Conservation (phyloP, 2,888 invertebrate genomes). For the Drosophila colorata region DNA sequence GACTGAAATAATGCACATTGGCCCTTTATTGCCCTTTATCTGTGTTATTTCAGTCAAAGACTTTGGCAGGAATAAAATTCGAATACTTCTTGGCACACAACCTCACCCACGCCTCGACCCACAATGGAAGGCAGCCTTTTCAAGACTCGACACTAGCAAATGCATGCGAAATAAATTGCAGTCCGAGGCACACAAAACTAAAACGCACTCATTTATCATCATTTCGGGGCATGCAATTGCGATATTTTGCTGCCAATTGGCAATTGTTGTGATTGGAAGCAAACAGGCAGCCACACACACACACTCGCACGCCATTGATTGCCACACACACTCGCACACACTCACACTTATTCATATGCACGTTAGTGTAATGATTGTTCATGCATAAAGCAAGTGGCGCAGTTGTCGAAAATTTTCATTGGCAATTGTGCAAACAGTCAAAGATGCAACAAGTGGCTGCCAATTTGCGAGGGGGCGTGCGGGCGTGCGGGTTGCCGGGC, state of each 20-base stretch:
- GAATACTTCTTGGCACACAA: not conserved
- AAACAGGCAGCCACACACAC: slow-evolving; percentile 38
- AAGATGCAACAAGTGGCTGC: slow-evolving; percentile 52
- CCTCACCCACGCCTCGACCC: not conserved
- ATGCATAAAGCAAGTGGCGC: slow-evolving; percentile 65
- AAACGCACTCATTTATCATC: slow-evolving; percentile 64
- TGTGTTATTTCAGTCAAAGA: slow-evolving; percentile 10
- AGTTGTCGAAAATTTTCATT: slow-evolving; percentile 59
- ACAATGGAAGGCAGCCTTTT: not conserved
- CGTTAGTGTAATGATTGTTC: slow-evolving; percentile 50
- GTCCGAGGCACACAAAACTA: slow-evolving; percentile 32
- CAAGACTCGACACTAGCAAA: slow-evolving; percentile 7
- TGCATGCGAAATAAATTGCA: slow-evolving; percentile 36
- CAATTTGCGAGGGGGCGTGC: slow-evolving; percentile 44
- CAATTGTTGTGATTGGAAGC: slow-evolving; percentile 66
- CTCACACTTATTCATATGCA: slow-evolving; percentile 21
- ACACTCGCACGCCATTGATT: slow-evolving; percentile 7
- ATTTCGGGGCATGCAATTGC: slow-evolving; percentile 57
- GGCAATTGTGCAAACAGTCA: slow-evolving; percentile 55
- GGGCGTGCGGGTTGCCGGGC: not conserved
- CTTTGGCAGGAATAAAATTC: slow-evolving; percentile 2
- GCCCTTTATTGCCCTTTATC: not conserved
- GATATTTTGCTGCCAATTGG: slow-evolving; percentile 61
- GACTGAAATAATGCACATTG: not conserved
- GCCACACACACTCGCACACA: slow-evolving; percentile 6